Conservation (phyloP, 1,140 invertebrate genomes). For the Micrasema longulum region DNA sequence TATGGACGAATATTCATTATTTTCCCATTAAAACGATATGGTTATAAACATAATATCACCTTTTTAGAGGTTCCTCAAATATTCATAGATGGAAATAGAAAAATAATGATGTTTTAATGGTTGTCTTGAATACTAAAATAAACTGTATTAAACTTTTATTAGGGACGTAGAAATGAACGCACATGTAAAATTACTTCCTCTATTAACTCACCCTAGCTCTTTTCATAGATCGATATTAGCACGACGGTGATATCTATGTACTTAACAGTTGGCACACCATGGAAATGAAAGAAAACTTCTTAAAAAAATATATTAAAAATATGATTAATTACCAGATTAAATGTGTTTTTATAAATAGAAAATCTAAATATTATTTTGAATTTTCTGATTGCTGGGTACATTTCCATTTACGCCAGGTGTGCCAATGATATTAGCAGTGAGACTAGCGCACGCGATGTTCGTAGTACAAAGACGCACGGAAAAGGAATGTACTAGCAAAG, state of each 20-base stretch:
- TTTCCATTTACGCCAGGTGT: constrained; percentile 22
- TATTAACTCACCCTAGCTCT: constrained; percentile 50
- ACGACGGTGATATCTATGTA: constrained; percentile 43
- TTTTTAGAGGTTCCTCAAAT: too few relatives aligned
- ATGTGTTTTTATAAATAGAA: not conserved
- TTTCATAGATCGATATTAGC: constrained; percentile 52
- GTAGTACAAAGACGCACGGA: constrained; percentile 34
- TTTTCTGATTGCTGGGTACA: not conserved
- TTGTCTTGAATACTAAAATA: constrained; percentile 16
- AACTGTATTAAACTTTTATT: constrained; percentile 2
- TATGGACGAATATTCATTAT: too few relatives aligned
- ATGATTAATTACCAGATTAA: not conserved
- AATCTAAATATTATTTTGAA: not conserved
- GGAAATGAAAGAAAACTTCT: too few relatives aligned
- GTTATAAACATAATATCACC: too few relatives aligned
- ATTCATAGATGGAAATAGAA: too few relatives aligned
- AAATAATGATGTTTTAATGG: constrained; percentile 28
- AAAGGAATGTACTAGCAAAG: constrained; percentile 34
- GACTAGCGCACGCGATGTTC: constrained; percentile 35
- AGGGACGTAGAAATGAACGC: constrained; percentile 38
- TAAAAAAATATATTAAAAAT: not conserved
- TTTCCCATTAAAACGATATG: too few relatives aligned
- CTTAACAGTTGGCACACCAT: constrained; percentile 45
- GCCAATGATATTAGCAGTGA: constrained; percentile 22
- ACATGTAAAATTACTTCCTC: constrained; percentile 34